These are phyloP conservation scores for Ceryle rudis DNA, from an alignment of 2,797 vertebrate genomes.

Conservation along the genomic window DNA sequence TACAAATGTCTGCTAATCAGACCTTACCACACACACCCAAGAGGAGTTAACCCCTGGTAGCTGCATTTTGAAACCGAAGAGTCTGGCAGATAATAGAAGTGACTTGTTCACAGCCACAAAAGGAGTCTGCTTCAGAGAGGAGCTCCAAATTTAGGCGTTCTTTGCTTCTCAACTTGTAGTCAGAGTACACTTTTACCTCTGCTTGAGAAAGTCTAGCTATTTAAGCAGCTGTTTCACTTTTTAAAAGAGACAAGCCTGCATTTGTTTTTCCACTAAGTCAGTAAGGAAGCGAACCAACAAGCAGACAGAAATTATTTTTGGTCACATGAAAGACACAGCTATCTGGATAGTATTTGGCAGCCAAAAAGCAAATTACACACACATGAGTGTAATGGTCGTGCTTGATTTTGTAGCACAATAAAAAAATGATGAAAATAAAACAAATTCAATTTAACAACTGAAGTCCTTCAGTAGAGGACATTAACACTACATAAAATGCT, in stretches of 20 bases:
- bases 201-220: neutral
- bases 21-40: slow-evolving; percentile 7
- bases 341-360: neutral
- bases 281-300: neutral
- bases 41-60: slow-evolving; percentile 24
- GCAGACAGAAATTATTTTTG: slow-evolving; percentile 9
- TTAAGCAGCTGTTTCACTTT: neutral
- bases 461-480: slow-evolving; percentile 25
- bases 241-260: neutral
- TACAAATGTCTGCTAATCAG: slow-evolving; percentile 40
- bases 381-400: neutral
- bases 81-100: slow-evolving; percentile 27
- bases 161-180: neutral
- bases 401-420: slow-evolving; percentile 12
- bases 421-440: slow-evolving; percentile 43
- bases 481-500: neutral
- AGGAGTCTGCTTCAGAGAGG: slow-evolving; percentile 21
- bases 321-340: neutral
- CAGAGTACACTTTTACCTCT: neutral
- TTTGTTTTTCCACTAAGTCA: slow-evolving; percentile 24
- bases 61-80: neutral
- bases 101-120: slow-evolving; percentile 24
- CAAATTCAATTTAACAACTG: slow-evolving; percentile 45
- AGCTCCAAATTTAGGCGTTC: slow-evolving; percentile 11
- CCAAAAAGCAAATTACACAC: slow-evolving; percentile 1